A percentile compares a stretch with the other conserved stretches of the same genome.
These are phyloP conservation scores for Leptinotarsa juncta DNA, from an alignment of 2,888 invertebrate species.

Conservation along the genomic window DNA sequence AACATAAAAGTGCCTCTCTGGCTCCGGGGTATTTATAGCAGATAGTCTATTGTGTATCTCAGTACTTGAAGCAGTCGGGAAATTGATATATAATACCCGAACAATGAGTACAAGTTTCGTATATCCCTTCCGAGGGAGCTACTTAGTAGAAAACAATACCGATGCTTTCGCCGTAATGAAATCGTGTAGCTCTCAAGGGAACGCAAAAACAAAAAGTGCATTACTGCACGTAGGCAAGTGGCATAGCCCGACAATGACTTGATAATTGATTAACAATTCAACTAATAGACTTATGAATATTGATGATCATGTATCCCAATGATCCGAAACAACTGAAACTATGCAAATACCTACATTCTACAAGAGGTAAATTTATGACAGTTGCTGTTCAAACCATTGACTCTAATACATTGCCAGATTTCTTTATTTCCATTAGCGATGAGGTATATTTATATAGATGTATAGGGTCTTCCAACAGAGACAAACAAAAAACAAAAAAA, in stretches of 20 bases:
- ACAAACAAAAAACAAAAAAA: too few species aligned
- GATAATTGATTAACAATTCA: background rate
- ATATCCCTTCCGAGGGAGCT: conserved; percentile 38
- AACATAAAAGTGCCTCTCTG: background rate
- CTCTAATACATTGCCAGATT: too few species aligned
- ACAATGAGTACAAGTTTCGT: conserved; percentile 42
- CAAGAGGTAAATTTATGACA: too few species aligned
- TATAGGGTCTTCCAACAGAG: too few species aligned
- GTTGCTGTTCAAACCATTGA: too few species aligned
- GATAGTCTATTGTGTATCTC: background rate
- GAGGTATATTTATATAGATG: too few species aligned
- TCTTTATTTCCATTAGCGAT: too few species aligned
- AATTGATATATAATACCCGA: conserved; percentile 41
- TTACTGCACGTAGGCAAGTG: background rate
- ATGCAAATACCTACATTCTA: too few species aligned
- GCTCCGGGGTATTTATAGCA: background rate
- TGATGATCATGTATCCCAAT: too few species aligned
- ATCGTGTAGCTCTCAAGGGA: conserved; percentile 29
- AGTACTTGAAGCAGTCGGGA: conserved; percentile 19
- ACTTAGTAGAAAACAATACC: conserved; percentile 42
- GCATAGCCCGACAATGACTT: background rate
- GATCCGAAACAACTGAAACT: too few species aligned
- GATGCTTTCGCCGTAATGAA: conserved; percentile 38
- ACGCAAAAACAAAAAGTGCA: conserved; percentile 35
- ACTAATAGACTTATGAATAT: too few species aligned